A percentile compares a stretch with the other conserved stretches of the same genome.
These are phyloP conservation scores for Furcifer pardalis DNA, from an alignment of 2,797 vertebrate genomes.

Conservation along the genomic window DNA sequence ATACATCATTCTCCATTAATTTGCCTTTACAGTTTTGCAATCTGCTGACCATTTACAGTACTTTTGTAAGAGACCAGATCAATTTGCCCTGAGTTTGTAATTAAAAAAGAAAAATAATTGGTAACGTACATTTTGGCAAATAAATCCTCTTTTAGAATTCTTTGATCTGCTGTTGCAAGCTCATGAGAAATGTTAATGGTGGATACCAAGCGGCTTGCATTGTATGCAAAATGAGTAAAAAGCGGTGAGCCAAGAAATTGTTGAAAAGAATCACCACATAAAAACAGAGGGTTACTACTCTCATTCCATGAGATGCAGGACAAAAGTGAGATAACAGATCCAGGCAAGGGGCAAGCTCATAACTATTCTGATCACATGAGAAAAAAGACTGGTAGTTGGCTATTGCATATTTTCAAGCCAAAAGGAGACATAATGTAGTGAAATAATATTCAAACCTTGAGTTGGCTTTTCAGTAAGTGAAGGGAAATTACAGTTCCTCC, in stretches of 20 bases:
- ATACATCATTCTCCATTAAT: not conserved
- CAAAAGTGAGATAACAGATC: conserved; percentile 25
- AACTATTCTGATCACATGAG: not conserved
- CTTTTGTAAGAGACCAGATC: not conserved
- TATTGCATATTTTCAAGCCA: not conserved
- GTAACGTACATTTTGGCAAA: not conserved
- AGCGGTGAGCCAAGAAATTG: conserved; percentile 55
- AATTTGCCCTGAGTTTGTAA: not conserved
- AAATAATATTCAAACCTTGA: not conserved
- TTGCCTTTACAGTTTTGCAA: not conserved
- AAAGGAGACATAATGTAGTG: conserved; percentile 22
- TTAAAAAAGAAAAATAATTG: not conserved
- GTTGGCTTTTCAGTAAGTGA: not conserved
- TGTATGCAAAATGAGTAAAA: conserved; percentile 53
- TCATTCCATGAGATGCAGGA: conserved; percentile 18
- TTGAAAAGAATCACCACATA: conserved; percentile 49
- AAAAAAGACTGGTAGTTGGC: not conserved
- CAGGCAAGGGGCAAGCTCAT: not conserved
- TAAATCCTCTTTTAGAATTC: not conserved
- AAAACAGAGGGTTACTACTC: conserved; percentile 19
- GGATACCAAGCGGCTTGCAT: conserved; percentile 12
- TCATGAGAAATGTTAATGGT: not conserved
- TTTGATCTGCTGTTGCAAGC: not conserved
- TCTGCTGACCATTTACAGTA: not conserved
- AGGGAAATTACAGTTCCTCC: not conserved